Conservation (phyloP, 2,113 vertebrate genomes). For the Setophaga petechia region DNA sequence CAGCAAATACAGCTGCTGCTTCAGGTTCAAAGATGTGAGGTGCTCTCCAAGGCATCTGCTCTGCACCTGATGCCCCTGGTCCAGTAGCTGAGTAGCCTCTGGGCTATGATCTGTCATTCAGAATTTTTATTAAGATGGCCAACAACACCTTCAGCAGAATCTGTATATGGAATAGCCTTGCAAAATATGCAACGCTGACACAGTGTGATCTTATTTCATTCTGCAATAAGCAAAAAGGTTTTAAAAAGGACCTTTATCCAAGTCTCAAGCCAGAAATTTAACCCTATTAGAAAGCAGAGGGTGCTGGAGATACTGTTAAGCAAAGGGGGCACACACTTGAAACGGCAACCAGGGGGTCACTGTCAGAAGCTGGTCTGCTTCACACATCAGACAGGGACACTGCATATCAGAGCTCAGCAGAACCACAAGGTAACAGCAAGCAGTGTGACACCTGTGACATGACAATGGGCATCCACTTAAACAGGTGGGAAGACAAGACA, state of each 20-base stretch:
- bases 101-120: background rate
- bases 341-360: background rate
- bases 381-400: background rate
- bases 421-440: background rate
- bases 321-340: background rate
- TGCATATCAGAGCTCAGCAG: background rate
- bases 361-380: background rate
- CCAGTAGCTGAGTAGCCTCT: background rate
- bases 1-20: background rate
- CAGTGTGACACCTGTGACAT: background rate
- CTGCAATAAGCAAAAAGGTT: background rate
- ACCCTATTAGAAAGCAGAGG: background rate
- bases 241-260: background rate
- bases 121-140: background rate
- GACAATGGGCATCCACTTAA: background rate
- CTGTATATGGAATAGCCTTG: background rate
- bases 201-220: background rate
- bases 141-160: background rate
- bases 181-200: background rate
- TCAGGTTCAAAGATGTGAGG: background rate
- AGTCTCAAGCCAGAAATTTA: background rate
- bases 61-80: background rate
- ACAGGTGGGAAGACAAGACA: background rate
- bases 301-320: background rate
- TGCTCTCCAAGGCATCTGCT: background rate